phyloP scores from a whole-genome alignment of 2,888 invertebrate species.

The Melanostoma scalare region DNA sequence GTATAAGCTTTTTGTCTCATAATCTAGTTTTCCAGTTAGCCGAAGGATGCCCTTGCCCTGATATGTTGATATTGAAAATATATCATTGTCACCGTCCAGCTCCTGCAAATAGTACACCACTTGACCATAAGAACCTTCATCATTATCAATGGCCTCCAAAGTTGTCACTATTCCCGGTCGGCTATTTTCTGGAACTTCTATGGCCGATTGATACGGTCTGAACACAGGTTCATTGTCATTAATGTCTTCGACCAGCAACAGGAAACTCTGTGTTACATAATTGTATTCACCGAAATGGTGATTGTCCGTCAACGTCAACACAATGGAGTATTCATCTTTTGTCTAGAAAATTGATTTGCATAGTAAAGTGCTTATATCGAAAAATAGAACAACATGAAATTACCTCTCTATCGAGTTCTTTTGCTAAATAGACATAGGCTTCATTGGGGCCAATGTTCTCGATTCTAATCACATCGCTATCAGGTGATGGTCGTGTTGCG shows the following conservation, averaged over 20 bases:
- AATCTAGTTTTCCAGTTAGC: conserved; percentile 90
- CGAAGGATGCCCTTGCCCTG: conserved; percentile 93
- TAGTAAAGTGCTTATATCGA: not conserved
- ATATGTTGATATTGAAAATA: conserved; percentile 91
- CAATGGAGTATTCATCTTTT: conserved; percentile 93
- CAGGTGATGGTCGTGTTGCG: conserved; percentile 90
- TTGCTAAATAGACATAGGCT: conserved; percentile 93
- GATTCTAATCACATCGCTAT: conserved; percentile 92
- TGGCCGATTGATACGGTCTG: conserved; percentile 91
- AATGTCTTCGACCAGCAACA: conserved; percentile 94
- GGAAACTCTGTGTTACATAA: conserved; percentile 93
- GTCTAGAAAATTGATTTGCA: conserved; percentile 83
- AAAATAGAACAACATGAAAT: conserved; percentile 50
- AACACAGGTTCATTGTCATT: conserved; percentile 96
- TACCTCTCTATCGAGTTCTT: conserved; percentile 95
- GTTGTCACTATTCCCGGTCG: conserved; percentile 89
- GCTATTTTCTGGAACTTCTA: conserved; percentile 91
- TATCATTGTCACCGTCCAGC: conserved; percentile 88
- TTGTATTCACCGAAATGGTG: conserved; percentile 91
- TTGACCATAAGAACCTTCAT: conserved; percentile 96
- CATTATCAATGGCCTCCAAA: conserved; percentile 93
- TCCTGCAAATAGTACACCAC: conserved; percentile 94
- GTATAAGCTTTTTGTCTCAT: conserved; percentile 92
- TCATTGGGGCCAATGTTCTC: conserved; percentile 91
- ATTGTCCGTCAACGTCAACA: conserved; percentile 94